Conservation (phyloP, 2,797 vertebrate genomes). For the Poeciliopsis turneri region DNA sequence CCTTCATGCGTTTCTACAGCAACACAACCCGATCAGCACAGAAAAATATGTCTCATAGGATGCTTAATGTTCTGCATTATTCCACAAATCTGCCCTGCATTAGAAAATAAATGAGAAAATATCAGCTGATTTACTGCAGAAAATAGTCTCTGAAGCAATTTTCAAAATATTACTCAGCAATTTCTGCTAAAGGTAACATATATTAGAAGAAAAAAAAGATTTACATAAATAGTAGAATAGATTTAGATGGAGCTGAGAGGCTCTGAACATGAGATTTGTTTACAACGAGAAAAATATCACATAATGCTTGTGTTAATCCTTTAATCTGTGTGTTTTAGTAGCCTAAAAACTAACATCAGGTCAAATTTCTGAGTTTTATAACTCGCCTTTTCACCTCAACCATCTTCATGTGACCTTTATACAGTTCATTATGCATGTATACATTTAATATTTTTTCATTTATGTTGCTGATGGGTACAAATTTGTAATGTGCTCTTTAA, state of each 20-base stretch:
- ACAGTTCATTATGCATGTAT: not conserved
- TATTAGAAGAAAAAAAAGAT: not conserved
- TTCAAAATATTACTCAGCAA: not conserved
- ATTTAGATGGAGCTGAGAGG: conserved; percentile 2
- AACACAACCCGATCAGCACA: not conserved
- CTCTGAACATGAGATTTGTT: not conserved
- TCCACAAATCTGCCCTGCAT: not conserved
- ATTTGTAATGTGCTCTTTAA: not conserved
- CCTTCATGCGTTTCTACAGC: not conserved
- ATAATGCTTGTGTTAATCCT: conserved; percentile 5
- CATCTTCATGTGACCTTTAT: not conserved
- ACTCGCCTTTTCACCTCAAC: not conserved
- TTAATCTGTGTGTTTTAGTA: conserved; percentile 5
- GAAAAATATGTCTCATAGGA: not conserved
- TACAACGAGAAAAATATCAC: not conserved
- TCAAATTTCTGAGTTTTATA: conserved; percentile 3
- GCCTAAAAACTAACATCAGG: conserved; percentile 5
- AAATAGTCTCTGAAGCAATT: not conserved
- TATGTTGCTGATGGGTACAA: not conserved
- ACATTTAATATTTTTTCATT: not conserved
- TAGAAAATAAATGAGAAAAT: not conserved
- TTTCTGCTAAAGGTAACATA: not conserved
- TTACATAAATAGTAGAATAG: not conserved
- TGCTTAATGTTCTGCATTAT: not conserved
- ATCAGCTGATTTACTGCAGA: not conserved